Evolutionary conservation across 92 coral and sea anemone species (phyloP).

Genomic region (Blastomussa wellsi): DNA sequence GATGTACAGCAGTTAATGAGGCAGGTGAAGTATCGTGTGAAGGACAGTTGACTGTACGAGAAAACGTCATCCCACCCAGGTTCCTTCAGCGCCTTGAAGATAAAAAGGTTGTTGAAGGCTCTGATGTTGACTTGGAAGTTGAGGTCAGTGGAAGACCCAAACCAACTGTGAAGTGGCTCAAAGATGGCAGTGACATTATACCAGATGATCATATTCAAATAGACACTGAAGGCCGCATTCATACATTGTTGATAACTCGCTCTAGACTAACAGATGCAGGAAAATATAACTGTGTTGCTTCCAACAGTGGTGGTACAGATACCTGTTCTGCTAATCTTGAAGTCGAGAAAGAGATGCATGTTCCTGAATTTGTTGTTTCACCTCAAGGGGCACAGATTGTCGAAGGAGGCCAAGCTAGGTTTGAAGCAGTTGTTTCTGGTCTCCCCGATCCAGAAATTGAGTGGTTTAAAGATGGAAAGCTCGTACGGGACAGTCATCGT

Average conservation of each 20-base stretch:
- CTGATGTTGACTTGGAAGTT: constrained; percentile 77
- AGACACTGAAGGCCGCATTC: constrained; percentile 74
- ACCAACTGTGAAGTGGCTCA: constrained; percentile 87
- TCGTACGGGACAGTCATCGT: constrained; percentile 64
- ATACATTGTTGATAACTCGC: constrained; percentile 69
- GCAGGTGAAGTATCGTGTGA: constrained; percentile 67
- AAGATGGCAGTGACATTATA: constrained; percentile 72
- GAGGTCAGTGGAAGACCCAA: constrained; percentile 90
- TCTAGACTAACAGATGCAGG: constrained; percentile 79
- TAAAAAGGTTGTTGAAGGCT: constrained; percentile 76
- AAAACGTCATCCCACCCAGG: constrained; percentile 63
- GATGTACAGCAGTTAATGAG: constrained; percentile 78
- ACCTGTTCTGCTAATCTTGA: constrained; percentile 78
- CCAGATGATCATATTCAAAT: constrained; percentile 58
- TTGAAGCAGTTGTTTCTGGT: constrained; percentile 77
- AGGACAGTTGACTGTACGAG: constrained; percentile 54
- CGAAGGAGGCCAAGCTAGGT: constrained; percentile 70
- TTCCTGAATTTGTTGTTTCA: constrained; percentile 69
- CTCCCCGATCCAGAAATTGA: constrained; percentile 86
- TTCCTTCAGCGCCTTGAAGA: constrained; percentile 86
- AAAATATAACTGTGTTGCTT: constrained; percentile 87
- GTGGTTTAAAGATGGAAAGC: constrained; percentile 92
- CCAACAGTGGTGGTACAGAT: constrained; percentile 79
- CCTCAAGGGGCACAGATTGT: constrained; percentile 64
- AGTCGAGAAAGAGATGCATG: constrained; percentile 70